phyloP scores from a whole-genome alignment of 2,113 vertebrate genomes.

The Silurus glanis region DNA sequence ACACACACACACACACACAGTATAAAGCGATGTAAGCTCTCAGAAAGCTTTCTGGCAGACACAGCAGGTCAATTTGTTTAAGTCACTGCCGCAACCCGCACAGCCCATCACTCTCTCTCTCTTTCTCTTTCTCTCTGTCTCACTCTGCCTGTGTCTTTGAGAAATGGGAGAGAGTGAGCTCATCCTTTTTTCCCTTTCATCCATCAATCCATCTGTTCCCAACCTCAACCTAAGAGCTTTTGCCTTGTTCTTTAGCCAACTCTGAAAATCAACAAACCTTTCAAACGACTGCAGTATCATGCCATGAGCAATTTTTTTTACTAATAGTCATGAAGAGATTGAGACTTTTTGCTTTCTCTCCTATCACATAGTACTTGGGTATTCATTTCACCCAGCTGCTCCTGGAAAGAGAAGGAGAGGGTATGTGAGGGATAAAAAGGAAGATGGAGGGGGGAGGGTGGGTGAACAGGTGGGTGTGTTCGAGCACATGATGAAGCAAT shows the following conservation, averaged over 20 bases:
- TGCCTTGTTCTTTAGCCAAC: constrained; percentile 14
- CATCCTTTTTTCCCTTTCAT: constrained; percentile 19
- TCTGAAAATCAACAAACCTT: constrained; percentile 19
- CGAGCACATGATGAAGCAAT: constrained; percentile 22
- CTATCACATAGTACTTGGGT: constrained; percentile 10
- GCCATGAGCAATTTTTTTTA: constrained; percentile 5
- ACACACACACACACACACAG: background rate
- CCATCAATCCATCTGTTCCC: constrained; percentile 32
- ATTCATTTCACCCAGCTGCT: constrained; percentile 40
- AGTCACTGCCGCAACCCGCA: constrained; percentile 13
- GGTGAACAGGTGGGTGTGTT: constrained; percentile 24
- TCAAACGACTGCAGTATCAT: constrained; percentile 1
- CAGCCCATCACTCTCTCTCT: constrained; percentile 33
- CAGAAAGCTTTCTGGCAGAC: constrained; percentile 38
- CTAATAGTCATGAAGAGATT: constrained; percentile 18
- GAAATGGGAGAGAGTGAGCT: constrained; percentile 26
- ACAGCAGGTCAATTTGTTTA: constrained; percentile 33
- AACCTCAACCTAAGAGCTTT: constrained; percentile 12
- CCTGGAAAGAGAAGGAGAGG: constrained; percentile 2
- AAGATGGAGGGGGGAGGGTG: background rate
- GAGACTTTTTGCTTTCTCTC: constrained; percentile 20
- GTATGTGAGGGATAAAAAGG: constrained; percentile 16
- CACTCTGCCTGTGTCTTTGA: constrained; percentile 26
- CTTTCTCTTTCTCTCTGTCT: constrained; percentile 27
- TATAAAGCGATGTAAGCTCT: constrained; percentile 30